These are phyloP conservation scores for Drosophila nebulosa DNA, from an alignment of 1,140 invertebrate species.

Conservation along the genomic window DNA sequence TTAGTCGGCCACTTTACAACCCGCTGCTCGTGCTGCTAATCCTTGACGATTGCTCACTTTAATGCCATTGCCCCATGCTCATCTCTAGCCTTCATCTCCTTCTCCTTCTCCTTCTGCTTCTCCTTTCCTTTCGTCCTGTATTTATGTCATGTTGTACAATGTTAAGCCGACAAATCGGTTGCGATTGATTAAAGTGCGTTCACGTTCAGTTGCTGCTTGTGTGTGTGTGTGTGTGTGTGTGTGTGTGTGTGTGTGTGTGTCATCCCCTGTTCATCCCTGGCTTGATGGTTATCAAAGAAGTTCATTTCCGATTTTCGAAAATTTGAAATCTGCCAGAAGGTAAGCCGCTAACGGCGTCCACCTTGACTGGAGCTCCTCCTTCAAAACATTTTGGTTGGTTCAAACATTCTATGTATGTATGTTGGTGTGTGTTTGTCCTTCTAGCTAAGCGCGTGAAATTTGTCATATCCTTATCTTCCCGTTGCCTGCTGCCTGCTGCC, in stretches of 20 bases:
- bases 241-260: slow-evolving; percentile 1
- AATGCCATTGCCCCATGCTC: slow-evolving; percentile 35
- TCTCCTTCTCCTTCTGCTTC: slow-evolving; percentile 3
- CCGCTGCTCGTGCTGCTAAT: slow-evolving; percentile 49
- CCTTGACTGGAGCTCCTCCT: slow-evolving; percentile 34
- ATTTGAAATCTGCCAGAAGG: slow-evolving; percentile 41
- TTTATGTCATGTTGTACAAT: slow-evolving; percentile 79
- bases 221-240: too few relatives aligned
- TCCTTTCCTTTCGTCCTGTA: slow-evolving; percentile 30
- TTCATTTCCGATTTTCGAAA: slow-evolving; percentile 58
- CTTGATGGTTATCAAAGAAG: slow-evolving; percentile 69
- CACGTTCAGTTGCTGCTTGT: background rate
- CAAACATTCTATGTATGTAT: too few relatives aligned
- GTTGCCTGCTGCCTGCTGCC: too few relatives aligned
- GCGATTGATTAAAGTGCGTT: slow-evolving; percentile 80
- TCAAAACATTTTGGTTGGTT: background rate
- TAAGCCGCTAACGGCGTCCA: slow-evolving; percentile 69
- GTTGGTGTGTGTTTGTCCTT: slow-evolving; percentile 32
- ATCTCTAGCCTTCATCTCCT: slow-evolving; percentile 19
- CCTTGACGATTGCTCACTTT: slow-evolving; percentile 75
- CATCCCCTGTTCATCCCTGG: slow-evolving; percentile 13
- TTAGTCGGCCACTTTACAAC: slow-evolving; percentile 42
- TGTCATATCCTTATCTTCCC: slow-evolving; percentile 71
- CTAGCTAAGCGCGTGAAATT: slow-evolving; percentile 58
- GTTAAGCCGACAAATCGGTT: slow-evolving; percentile 81